phyloP scores from a whole-genome alignment of 2,113 vertebrate genomes.

The Archilochus colubris region DNA sequence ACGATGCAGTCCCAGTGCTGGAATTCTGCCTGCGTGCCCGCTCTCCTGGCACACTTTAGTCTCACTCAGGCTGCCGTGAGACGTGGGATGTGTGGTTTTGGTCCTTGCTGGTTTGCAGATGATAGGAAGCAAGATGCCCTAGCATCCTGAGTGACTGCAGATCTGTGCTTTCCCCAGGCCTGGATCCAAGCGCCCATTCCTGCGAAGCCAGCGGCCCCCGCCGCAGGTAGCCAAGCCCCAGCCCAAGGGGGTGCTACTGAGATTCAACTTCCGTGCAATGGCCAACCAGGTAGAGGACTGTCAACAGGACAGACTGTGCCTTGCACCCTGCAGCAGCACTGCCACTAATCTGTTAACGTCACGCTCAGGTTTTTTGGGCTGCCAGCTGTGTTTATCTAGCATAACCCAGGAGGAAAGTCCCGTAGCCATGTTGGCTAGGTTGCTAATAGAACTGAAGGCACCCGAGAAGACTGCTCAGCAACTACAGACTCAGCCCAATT shows the following conservation, averaged over 20 bases:
- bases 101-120: background rate
- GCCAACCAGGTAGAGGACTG: conserved; percentile 77
- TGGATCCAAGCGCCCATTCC: conserved; percentile 34
- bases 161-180: conserved; percentile 23
- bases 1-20: background rate
- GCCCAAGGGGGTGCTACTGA: conserved; percentile 73
- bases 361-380: background rate
- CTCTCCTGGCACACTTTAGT: background rate
- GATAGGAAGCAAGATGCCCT: background rate
- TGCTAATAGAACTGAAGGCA: background rate
- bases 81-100: background rate
- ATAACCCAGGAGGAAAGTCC: background rate
- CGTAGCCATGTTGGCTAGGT: background rate
- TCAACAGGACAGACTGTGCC: background rate
- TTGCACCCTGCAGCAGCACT: background rate
- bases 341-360: background rate
- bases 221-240: background rate
- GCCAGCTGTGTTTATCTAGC: background rate
- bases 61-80: background rate
- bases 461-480: conserved; percentile 44
- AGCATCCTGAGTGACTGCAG: background rate
- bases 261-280: conserved; percentile 76
- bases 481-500: conserved; percentile 10
- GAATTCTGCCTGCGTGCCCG: accelerated
- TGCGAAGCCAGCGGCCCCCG: conserved; percentile 16